These are phyloP conservation scores for Grammomys dolichurus DNA, from an alignment of 2,113 vertebrate species.

Conservation along the genomic window DNA sequence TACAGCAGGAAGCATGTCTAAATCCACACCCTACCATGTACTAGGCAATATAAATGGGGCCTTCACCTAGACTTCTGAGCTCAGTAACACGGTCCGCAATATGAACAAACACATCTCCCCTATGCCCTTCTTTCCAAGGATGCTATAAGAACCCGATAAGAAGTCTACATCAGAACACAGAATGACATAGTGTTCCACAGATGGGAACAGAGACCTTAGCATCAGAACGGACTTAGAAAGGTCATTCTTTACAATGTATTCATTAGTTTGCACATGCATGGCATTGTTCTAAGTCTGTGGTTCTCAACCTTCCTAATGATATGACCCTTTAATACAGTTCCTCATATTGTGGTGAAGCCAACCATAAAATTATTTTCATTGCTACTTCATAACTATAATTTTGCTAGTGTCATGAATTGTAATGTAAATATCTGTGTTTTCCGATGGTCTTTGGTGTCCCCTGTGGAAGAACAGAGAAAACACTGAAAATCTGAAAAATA, in stretches of 20 bases:
- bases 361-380: not conserved
- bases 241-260: not conserved
- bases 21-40: not conserved
- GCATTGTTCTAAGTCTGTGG: not conserved
- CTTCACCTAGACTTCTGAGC: not conserved
- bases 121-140: not conserved
- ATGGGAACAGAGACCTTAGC: not conserved
- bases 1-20: conserved; percentile 17
- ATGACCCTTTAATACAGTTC: not conserved
- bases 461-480: not conserved
- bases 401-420: not conserved
- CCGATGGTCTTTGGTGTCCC: not conserved
- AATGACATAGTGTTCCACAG: not conserved
- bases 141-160: not conserved
- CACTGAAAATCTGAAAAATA: not conserved
- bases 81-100: not conserved
- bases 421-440: not conserved
- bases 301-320: not conserved
- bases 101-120: not conserved
- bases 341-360: not conserved
- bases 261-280: not conserved
- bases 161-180: not conserved
- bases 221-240: not conserved
- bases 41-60: not conserved
- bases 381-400: not conserved